A percentile compares a stretch with the other conserved stretches of the same genome.
phyloP scores from a whole-genome alignment of 2,888 invertebrate species.

The Brenthis hecate region DNA sequence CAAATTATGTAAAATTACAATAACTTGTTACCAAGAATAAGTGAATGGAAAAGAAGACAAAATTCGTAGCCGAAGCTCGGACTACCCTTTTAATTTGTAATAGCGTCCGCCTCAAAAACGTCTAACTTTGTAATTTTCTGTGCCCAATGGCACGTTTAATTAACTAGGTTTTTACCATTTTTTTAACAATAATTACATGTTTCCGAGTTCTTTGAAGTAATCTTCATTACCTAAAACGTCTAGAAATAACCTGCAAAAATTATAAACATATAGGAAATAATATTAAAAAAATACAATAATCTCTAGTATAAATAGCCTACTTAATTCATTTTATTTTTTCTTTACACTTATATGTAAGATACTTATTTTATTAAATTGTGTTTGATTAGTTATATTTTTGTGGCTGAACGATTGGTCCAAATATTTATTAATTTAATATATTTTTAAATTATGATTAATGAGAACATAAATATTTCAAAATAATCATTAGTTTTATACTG shows the following conservation, averaged over 20 bases:
- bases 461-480: too few relatives aligned
- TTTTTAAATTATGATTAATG: too few relatives aligned
- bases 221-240: slow-evolving; percentile 10
- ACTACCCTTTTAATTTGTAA: slow-evolving; percentile 22
- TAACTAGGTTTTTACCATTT: slow-evolving; percentile 30
- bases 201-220: slow-evolving; percentile 11
- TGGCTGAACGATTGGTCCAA: too few relatives aligned
- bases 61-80: slow-evolving; percentile 1
- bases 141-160: slow-evolving; percentile 33
- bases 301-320: too few relatives aligned
- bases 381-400: too few relatives aligned
- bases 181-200: slow-evolving; percentile 21
- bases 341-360: too few relatives aligned
- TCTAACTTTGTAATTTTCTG: slow-evolving; percentile 19
- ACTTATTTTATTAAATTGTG: too few relatives aligned
- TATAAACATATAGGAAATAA: background rate
- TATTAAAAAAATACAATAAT: background rate
- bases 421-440: too few relatives aligned
- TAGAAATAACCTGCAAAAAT: background rate
- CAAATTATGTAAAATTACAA: too few relatives aligned
- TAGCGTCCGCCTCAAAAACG: slow-evolving; percentile 8
- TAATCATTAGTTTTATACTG: too few relatives aligned
- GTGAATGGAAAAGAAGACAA: background rate
- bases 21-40: background rate
- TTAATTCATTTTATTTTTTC: too few relatives aligned